Conservation (phyloP, 2,888 invertebrate species). For the Amiota minor region DNA sequence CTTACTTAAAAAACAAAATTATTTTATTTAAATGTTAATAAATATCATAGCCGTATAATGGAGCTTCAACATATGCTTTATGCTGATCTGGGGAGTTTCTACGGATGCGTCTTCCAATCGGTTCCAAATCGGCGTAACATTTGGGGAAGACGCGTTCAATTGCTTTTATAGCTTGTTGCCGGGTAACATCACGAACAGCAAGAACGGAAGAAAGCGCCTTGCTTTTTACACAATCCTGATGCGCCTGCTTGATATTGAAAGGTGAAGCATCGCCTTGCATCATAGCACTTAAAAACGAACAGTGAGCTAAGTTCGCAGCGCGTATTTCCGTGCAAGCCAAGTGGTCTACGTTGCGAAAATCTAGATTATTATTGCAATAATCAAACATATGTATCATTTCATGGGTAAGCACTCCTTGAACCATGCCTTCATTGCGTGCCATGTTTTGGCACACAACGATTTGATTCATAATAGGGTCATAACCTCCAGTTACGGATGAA, state of each 20-base stretch:
- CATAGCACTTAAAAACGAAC: conserved; percentile 88
- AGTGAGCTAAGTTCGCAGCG: conserved; percentile 94
- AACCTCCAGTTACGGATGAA: conserved; percentile 89
- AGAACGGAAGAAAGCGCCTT: conserved; percentile 90
- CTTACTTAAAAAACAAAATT: not conserved
- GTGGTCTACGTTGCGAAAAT: conserved; percentile 92
- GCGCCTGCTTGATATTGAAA: conserved; percentile 82
- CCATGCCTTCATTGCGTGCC: conserved; percentile 79
- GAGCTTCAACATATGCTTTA: conserved; percentile 83
- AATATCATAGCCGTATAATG: conserved; percentile 84
- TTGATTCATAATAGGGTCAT: conserved; percentile 74
- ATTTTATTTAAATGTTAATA: conserved; percentile 48
- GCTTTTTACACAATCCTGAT: conserved; percentile 92
- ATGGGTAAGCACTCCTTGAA: conserved; percentile 88
- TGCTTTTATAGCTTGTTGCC: conserved; percentile 81
- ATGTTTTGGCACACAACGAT: conserved; percentile 94
- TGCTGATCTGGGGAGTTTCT: conserved; percentile 84
- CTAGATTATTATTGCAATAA: conserved; percentile 88
- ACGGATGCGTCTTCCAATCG: conserved; percentile 85
- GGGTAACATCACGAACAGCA: conserved; percentile 84
- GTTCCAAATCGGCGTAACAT: conserved; percentile 94
- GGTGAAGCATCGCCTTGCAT: conserved; percentile 81
- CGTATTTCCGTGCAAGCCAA: conserved; percentile 96
- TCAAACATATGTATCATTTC: conserved; percentile 98
- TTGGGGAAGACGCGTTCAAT: conserved; percentile 91